Conservation (phyloP, 2,888 invertebrate genomes). For the Mechanitis messenoides region DNA sequence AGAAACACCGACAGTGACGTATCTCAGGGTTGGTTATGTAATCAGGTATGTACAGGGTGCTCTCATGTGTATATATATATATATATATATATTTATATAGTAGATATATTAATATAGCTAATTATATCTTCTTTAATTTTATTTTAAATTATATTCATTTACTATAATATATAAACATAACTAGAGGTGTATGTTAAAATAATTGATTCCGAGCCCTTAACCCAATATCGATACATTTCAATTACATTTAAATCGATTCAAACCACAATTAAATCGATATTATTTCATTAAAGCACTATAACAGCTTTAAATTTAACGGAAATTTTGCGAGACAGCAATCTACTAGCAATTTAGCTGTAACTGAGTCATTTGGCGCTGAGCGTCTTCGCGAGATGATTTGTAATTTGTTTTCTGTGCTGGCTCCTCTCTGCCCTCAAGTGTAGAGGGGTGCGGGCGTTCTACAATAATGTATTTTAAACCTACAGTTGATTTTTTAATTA, state of each 20-base stretch:
- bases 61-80: not conserved
- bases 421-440: conserved; percentile 39
- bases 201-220: conserved; percentile 18
- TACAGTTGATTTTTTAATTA: too few relatives aligned
- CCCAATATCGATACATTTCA: conserved; percentile 32
- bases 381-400: conserved; percentile 71
- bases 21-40: conserved; percentile 22
- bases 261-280: conserved; percentile 51
- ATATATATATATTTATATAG: not conserved
- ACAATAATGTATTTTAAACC: too few relatives aligned
- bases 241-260: conserved; percentile 33
- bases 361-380: conserved; percentile 68
- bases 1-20: conserved; percentile 66
- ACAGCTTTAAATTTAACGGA: conserved; percentile 63
- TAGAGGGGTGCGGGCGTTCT: too few relatives aligned
- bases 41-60: conserved; percentile 10
- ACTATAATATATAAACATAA: not conserved
- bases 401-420: conserved; percentile 72
- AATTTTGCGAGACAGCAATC: conserved; percentile 66
- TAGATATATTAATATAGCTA: too few relatives aligned
- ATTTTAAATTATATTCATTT: not conserved
- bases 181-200: not conserved
- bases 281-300: conserved; percentile 57
- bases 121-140: not conserved
- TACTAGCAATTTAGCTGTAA: conserved; percentile 70